Percentiles rank a stretch among this genome's conserved stretches.
These are phyloP conservation scores for Zonotrichia leucophrys DNA, from an alignment of 2,113 vertebrate species.

Conservation along the genomic window DNA sequence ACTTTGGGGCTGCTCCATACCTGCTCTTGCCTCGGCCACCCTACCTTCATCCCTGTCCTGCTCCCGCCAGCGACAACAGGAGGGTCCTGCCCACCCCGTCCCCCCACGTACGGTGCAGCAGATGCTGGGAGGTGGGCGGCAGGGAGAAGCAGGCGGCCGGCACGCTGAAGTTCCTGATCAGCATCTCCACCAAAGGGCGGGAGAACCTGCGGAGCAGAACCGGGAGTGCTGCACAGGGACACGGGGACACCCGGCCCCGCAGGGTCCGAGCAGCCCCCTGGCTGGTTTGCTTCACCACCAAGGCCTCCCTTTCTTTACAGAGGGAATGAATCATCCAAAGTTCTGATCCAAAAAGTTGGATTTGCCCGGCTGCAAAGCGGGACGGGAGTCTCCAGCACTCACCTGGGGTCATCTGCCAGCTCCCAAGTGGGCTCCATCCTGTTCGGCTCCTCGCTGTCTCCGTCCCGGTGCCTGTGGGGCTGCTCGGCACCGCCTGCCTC, in stretches of 20 bases:
- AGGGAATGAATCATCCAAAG: neutral
- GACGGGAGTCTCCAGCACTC: neutral
- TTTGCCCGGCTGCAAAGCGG: neutral
- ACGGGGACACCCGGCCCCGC: rapidly evolving
- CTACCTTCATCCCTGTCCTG: neutral
- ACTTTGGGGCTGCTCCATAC: neutral
- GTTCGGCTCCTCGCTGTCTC: neutral
- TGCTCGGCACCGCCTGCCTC: neutral
- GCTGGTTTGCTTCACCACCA: neutral
- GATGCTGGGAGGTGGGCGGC: slow-evolving; percentile 66
- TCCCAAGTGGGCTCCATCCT: slow-evolving; percentile 30
- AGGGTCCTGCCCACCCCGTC: neutral
- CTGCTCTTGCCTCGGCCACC: neutral
- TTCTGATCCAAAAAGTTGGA: neutral
- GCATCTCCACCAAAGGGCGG: slow-evolving; percentile 55
- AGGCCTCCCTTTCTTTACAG: neutral
- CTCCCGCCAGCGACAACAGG: rapidly evolving
- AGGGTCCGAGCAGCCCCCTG: neutral
- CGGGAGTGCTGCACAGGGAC: rapidly evolving
- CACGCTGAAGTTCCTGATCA: slow-evolving; percentile 72
- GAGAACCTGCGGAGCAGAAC: slow-evolving; percentile 60
- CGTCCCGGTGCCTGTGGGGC: neutral
- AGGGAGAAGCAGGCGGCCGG: slow-evolving; percentile 70
- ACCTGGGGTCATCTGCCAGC: slow-evolving; percentile 56
- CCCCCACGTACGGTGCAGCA: slow-evolving; percentile 70